Base-by-base conservation (phyloP, 2,888 invertebrate species). In the Melipona beecheii region DNA sequence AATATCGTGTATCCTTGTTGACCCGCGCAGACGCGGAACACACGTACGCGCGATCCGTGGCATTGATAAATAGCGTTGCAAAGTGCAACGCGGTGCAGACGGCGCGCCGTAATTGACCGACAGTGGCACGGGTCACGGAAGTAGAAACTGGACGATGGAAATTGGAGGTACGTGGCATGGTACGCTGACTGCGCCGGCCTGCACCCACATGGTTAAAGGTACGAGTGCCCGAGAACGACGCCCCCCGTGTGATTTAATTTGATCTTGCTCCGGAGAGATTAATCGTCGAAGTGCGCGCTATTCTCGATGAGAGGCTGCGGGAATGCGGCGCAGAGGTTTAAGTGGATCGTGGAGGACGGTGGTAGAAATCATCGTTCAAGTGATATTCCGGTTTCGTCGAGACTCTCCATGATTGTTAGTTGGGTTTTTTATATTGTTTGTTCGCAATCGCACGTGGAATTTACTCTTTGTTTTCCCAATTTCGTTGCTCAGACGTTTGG, bases 1-100 rank as follows among this genome's bases (percentile, higher is more conserved):
- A 84, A 72, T 75, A 78, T 78, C 83, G 72, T 68, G 78, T 78
- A 72, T 75, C 75, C 84, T 78, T 75, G 78, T 81, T 75, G 78
- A 73, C 68, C 68, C 74, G 84, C 84, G 84, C 84, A 84, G 83
- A 19, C 84, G 84, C 84, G 84, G 36, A 62, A 66, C 77, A 75
- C 43, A 64, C 71, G 71, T 69, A 77, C 66, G 52, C 71, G 69
- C 62, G 83, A 83, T 78, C 73, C 84, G 75, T 72, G 83, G 84
- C 83, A 72, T 78, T 82, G 84, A 83, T 75, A 71, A 83, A 84
- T 84, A 66, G 83, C 78, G 68, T 52, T 64, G 84, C 77, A 72
- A 75, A 73, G 68, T 76, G 81, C 78, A 78, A 72, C 78, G 62
- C 70, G 65, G 64, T 75, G 60, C 74, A 74, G 64, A 60, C 75